phyloP scores from a whole-genome alignment of 2,888 invertebrate species.

The Andrena fulva region DNA sequence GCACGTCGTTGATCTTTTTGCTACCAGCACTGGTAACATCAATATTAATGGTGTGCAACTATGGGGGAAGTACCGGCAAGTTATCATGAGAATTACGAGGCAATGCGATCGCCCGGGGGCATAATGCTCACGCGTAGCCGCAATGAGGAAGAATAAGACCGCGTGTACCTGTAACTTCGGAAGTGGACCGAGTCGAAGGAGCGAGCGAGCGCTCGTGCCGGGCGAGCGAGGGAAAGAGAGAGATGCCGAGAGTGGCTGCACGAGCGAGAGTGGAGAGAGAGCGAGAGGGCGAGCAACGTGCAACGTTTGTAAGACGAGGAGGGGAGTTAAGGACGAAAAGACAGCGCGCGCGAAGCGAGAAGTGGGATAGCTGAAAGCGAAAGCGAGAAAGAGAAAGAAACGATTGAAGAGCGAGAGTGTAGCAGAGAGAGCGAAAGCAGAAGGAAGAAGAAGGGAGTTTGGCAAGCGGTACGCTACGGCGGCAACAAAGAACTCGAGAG shows the following conservation, averaged over 20 bases:
- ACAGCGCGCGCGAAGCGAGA: conserved; percentile 43
- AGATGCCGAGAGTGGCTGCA: background rate
- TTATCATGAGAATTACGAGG: conserved; percentile 1
- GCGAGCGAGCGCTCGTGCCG: conserved; percentile 12
- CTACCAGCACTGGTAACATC: background rate
- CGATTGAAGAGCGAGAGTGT: conserved; percentile 53
- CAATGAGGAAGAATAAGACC: conserved; percentile 44
- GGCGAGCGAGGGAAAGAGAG: background rate
- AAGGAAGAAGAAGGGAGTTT: conserved; percentile 60
- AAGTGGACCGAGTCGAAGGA: conserved; percentile 41
- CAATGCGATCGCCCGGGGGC: conserved; percentile 5
- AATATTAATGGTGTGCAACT: background rate
- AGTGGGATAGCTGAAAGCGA: conserved; percentile 45
- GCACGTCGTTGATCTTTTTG: background rate
- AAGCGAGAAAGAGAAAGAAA: conserved; percentile 62
- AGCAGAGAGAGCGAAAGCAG: conserved; percentile 26
- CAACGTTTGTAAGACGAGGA: conserved; percentile 15
- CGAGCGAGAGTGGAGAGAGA: background rate
- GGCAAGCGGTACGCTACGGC: conserved; percentile 74
- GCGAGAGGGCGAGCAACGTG: background rate
- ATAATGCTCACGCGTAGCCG: conserved; percentile 17
- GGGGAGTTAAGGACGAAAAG: conserved; percentile 15
- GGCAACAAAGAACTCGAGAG: conserved; percentile 60
- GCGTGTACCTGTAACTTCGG: conserved; percentile 56
- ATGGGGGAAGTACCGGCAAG: background rate